A percentile compares a stretch with the other conserved stretches of the same genome.
phyloP scores from a whole-genome alignment of 2,888 invertebrate species.

The Caenorhabditis macrosperma region DNA sequence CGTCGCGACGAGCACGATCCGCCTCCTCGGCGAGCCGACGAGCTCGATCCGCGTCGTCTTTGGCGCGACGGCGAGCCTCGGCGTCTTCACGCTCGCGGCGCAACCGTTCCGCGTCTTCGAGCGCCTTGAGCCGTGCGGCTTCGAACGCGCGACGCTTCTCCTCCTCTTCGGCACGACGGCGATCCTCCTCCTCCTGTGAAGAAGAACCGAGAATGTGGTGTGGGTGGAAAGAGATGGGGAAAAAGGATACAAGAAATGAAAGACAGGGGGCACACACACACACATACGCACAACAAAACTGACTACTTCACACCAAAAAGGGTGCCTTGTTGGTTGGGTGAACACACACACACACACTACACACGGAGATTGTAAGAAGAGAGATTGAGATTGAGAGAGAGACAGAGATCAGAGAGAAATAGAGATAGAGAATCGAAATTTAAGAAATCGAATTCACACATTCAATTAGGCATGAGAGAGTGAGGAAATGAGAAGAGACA shows the following conservation, averaged over 20 bases:
- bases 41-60: conserved; percentile 76
- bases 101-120: conserved; percentile 79
- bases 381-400: conserved; percentile 3
- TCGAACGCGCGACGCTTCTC: conserved; percentile 79
- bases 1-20: conserved; percentile 70
- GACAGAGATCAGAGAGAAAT: neutral
- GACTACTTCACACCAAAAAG: neutral
- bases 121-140: conserved; percentile 78
- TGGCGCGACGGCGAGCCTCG: conserved; percentile 74
- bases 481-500: neutral
- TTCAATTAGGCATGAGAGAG: neutral
- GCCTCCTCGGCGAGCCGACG: conserved; percentile 75
- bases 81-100: conserved; percentile 79
- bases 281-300: neutral
- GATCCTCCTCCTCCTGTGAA: conserved; percentile 79
- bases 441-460: conserved; percentile 5
- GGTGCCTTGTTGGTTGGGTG: neutral
- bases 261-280: conserved; percentile 2
- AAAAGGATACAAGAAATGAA: neutral
- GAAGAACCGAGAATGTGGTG: conserved; percentile 54
- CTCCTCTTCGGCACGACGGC: conserved; percentile 78
- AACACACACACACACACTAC: conserved; percentile 8
- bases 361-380: conserved; percentile 16
- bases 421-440: no score
- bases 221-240: conserved; percentile 16